Conservation (phyloP, 1,140 invertebrate species). For the Notospermus geniculatus region DNA sequence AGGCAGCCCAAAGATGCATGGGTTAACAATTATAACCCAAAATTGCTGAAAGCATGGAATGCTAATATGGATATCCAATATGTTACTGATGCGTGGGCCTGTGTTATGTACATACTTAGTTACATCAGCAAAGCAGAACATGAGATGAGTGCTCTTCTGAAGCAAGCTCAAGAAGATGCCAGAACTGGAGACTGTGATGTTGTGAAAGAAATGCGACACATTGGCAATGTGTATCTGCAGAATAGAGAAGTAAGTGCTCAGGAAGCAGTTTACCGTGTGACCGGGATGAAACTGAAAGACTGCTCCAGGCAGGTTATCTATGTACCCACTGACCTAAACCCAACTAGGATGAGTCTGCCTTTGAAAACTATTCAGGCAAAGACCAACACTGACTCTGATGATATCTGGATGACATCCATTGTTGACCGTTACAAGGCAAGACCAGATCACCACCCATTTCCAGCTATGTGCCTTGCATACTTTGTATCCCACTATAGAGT, state of each 20-base stretch:
- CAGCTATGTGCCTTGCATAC: constrained; percentile 18
- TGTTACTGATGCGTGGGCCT: no score
- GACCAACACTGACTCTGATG: background rate
- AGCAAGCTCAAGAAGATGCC: no score
- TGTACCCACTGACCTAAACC: background rate
- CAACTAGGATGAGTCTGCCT: no score
- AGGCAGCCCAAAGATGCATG: constrained; percentile 17
- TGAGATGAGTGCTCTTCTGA: constrained; percentile 21
- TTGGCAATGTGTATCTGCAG: no score
- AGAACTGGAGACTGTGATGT: no score
- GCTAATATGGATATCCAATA: no score
- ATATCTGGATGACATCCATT: constrained; percentile 9
- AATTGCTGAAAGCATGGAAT: no score
- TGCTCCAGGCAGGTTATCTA: constrained; percentile 14
- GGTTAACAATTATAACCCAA: no score
- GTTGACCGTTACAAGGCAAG: no score
- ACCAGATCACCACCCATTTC: constrained; percentile 8
- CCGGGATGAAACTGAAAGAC: constrained; percentile 14
- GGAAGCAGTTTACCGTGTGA: constrained; percentile 13
- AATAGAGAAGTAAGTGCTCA: no score
- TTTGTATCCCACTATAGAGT: constrained; percentile 23
- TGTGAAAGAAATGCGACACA: no score
- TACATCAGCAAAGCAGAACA: constrained; percentile 20
- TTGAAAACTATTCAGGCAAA: no score
- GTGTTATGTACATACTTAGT: constrained; percentile 17